Evolutionary conservation across 30 jellyfish, hydroid and myxozoan species (phyloP).

Genomic region (Hydractinia echinata): DNA sequence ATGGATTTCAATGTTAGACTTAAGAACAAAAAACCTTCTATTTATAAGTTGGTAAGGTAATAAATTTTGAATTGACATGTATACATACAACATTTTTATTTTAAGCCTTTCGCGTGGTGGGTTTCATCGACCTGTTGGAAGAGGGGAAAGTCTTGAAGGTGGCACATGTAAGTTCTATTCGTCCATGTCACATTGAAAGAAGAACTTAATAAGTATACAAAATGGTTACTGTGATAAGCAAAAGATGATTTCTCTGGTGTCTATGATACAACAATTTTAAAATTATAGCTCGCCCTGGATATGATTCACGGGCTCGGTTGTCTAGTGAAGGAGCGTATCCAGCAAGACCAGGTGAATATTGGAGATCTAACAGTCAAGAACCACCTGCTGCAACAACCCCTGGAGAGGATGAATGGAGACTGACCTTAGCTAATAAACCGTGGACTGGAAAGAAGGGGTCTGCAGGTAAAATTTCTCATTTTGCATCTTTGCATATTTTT

Average conservation of each 20-base stretch:
- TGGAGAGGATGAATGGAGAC: conserved; percentile 34
- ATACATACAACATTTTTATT: no score
- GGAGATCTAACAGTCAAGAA: conserved; percentile 41
- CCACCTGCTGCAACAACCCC: conserved; percentile 15
- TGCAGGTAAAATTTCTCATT: conserved; percentile 6
- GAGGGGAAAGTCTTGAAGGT: conserved; percentile 78
- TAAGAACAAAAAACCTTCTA: no score
- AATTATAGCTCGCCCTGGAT: conserved; percentile 18
- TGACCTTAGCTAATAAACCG: conserved; percentile 17
- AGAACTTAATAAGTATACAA: no score
- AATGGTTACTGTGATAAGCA: no score
- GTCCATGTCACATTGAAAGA: no score
- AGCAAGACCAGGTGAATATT: conserved; percentile 29
- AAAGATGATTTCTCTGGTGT: no score
- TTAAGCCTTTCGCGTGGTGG: conserved; percentile 17
- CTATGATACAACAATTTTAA: neutral
- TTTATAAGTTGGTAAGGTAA: no score
- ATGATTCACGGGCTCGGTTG: conserved; percentile 36
- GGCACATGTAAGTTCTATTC: conserved; percentile 32
- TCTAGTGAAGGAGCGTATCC: conserved; percentile 48
- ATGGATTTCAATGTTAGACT: no score
- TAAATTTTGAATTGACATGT: no score
- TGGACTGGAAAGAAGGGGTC: conserved; percentile 28
- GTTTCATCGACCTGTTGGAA: conserved; percentile 43
- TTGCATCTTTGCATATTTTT: no score